Evolutionary conservation across 2,888 invertebrate species (phyloP).

Genomic region (Dyspetes luteomarginatus): DNA sequence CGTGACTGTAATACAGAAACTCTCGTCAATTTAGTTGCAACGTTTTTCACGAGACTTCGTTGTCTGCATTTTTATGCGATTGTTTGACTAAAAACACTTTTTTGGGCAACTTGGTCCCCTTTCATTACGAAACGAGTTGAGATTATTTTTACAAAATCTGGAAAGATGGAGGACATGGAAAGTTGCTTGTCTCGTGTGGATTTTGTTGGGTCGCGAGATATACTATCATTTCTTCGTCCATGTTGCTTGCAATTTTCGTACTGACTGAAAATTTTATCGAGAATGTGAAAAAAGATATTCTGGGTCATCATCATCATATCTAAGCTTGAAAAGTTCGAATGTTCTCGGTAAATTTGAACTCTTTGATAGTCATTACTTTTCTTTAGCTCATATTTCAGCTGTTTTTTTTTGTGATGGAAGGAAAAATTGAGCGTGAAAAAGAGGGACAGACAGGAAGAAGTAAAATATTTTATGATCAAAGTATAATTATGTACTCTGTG

Average conservation of each 20-base stretch:
- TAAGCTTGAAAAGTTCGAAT: slow-evolving; percentile 15
- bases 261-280: slow-evolving; percentile 15
- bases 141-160: not conserved
- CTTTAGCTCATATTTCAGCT: not conserved
- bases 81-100: too few species aligned
- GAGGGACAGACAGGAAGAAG: not conserved
- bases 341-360: slow-evolving; percentile 26
- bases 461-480: slow-evolving; percentile 44
- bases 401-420: slow-evolving; percentile 5
- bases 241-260: not conserved
- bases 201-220: slow-evolving; percentile 5
- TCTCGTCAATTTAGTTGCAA: slow-evolving; percentile 25
- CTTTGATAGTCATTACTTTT: slow-evolving; percentile 20
- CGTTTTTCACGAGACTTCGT: slow-evolving; percentile 3
- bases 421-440: slow-evolving; percentile 9
- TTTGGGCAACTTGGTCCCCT: too few species aligned
- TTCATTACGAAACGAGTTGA: not conserved
- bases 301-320: slow-evolving; percentile 3
- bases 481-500: slow-evolving; percentile 36
- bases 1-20: slow-evolving; percentile 57
- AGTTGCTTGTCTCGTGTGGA: slow-evolving; percentile 33
- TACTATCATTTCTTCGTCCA: not conserved
- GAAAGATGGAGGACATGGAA: slow-evolving; percentile 23
- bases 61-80: not conserved
- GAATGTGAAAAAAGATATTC: slow-evolving; percentile 24